Evolutionary conservation across 1,140 invertebrate genomes (phyloP), one percentile per base, ranked within the genome.

Genomic region (Listronotus bonariensis): DNA sequence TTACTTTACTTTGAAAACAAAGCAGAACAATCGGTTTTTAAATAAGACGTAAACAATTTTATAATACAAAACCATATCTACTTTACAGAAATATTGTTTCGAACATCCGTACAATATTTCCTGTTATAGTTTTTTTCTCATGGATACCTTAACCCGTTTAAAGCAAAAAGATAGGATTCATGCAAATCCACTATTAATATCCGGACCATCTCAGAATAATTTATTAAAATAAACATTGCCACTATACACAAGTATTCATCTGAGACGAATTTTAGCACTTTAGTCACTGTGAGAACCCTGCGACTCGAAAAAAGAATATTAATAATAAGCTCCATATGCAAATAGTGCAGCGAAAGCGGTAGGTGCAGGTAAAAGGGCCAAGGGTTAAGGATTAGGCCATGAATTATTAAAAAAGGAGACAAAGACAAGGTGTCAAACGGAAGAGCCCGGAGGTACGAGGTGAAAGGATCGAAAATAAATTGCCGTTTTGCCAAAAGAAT

Each of bases 241-340:
- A 38, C 61, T 57, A 57, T 65, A 57, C 31, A 57, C 15, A 57
- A 41, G 62, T 57, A 65, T 51, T 65, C 62, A 65, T 65, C 54
- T 65, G 54, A 65, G 62, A 65, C 62, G 62, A 65, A 65, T 65
- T 65, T 56, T 57, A 56, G 32, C 61, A 63, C 61, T 54, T 63
- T 55, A 55, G 61, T 17, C 51, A 55, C 41, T 63, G 61, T 63
- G 61, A 63, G 61, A 63, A 63, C 61, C 40, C 12, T 18, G n/a
- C 15, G n/a, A n/a, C 8, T 17, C 26, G 32, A 42, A 46, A 38
- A 41, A 63, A 48, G 36, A 15, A 38, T 26, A 63, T 45, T 63
- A 65, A 57, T 63, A 54, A 63, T 63, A 63, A 54, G 38, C 20
- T 26, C 20, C 61, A 26, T 52, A 63, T 63, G 61, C 52, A 55